Base-by-base conservation (phyloP, 2,888 invertebrate genomes). In the Xestia c-nigrum region DNA sequence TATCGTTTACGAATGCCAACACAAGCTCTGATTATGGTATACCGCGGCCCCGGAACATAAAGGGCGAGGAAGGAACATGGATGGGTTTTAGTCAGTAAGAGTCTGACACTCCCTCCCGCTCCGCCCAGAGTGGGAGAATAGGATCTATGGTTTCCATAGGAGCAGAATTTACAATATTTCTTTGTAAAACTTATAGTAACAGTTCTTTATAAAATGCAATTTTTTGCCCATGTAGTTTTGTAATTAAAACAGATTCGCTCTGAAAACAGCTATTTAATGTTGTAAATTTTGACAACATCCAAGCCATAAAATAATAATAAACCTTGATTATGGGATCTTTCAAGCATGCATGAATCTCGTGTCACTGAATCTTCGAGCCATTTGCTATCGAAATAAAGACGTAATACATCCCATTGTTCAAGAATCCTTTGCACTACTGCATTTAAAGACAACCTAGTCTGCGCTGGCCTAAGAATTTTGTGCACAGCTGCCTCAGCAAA, bases 391-490 rank as follows among this genome's bases (percentile, higher is more conserved):
- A 84, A 85, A 63, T 67, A 85, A 3, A 84, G 61, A 57, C 55
- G 59, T 50, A 90, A 72, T 31, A 90, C 87, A 63, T 89, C 80
- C 89, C 91, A 91, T 76, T 91, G 90, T 72, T 90, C 88, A 14
- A 90, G 43, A 16, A 92, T 85, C 73, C 90, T 78, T 9, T 81
- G 40, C 21, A 91, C 87, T 9, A 89, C 89, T 67, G 83, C 68
- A 16, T 55, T 21, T 55, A 90, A 70, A 16, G 90, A 90, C 16
- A 91, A 68, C 87, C 85, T 55, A 12, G 85, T 87, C 74, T 85
- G 85, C n/a, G n/a, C n/a, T 43, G 83, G 85, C 5, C 66, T 55
- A 24, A 89, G 61, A 40, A 88, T 77, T 79, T 84, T 85, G 40
- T 88, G 87, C 24, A 80, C 69, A 47, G 86, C 66, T 5, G 72